Percentiles rank a stretch among this genome's conserved stretches.
These are phyloP conservation scores for Siniperca undulata DNA, from an alignment of 2,797 vertebrate genomes.

Conservation along the genomic window DNA sequence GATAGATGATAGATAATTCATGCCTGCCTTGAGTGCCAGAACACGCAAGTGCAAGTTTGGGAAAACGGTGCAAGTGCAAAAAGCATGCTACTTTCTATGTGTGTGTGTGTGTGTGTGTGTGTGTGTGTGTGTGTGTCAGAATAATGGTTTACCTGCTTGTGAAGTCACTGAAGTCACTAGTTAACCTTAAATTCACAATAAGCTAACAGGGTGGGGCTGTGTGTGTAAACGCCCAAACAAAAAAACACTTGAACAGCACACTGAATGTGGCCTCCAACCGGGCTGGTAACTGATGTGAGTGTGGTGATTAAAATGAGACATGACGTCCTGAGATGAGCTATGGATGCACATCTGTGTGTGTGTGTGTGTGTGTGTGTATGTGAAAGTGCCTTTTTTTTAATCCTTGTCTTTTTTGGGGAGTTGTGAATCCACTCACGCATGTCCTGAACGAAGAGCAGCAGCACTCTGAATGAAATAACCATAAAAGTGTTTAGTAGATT, in stretches of 20 bases:
- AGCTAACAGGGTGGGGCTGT: slow-evolving; percentile 83
- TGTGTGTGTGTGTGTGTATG: slow-evolving; percentile 66
- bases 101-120: slow-evolving; percentile 50
- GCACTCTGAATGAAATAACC: slow-evolving; percentile 85
- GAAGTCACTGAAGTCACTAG: slow-evolving; percentile 80
- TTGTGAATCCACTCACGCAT: slow-evolving; percentile 84
- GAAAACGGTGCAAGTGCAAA: slow-evolving; percentile 54
- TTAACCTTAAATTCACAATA: slow-evolving; percentile 85
- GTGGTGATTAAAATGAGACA: slow-evolving; percentile 48
- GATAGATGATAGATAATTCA: slow-evolving; percentile 80
- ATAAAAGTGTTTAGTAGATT: slow-evolving; percentile 81
- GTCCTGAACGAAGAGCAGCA: slow-evolving; percentile 82
- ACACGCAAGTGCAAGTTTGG: slow-evolving; percentile 73
- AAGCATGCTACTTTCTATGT: slow-evolving; percentile 73
- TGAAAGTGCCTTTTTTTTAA: slow-evolving; percentile 96
- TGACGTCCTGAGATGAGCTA: slow-evolving; percentile 47
- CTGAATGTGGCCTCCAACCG: slow-evolving; percentile 80
- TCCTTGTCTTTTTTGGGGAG: slow-evolving; percentile 81
- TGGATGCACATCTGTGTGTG: slow-evolving; percentile 49
- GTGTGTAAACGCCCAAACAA: slow-evolving; percentile 71
- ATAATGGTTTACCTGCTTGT: slow-evolving; percentile 74
- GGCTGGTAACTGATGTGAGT: slow-evolving; percentile 63
- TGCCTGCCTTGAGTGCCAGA: slow-evolving; percentile 79
- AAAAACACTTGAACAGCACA: slow-evolving; percentile 84
- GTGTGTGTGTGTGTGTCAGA: slow-evolving; percentile 40